Base-by-base conservation (phyloP, 2,113 vertebrate genomes). In the Paralichthys olivaceus region DNA sequence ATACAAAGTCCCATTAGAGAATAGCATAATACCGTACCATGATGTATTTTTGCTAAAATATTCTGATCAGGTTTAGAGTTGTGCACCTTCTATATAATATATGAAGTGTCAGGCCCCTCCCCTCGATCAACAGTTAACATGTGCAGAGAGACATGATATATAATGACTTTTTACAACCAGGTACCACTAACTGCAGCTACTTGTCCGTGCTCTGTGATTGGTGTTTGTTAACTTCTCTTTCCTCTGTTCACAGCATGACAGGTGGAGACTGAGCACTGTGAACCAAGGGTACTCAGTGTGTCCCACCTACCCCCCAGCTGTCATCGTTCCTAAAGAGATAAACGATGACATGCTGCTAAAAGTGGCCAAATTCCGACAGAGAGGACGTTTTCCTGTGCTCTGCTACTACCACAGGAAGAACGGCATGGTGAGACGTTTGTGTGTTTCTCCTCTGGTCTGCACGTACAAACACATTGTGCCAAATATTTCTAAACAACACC, bases 381-480 rank as follows among this genome's bases (percentile, higher is more conserved):
- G 95, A 0, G 95, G 96, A 1, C 88, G 95, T 25, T 96, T 96
- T 75, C 96, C 95, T 0, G 91, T 95, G 5, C 93, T 97, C 82
- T 95, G 95, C 89, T 96, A 95, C 81, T 94, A 94, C 85, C 96
- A 96, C 83, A 62, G 73, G 22, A 93, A 73, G 32, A 96, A 93
- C 0, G 83, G 95, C 72, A 95, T 87, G 37, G 96, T 96, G 90
- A 93, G 95, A 23, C 0, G 57, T 26, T 62, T 32, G 15, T 2
- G 2, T 22, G 6, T 5, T 13, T 61, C 37, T 8, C 26, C 0
- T 28, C 4, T 2, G 2, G n/a, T 7, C 5, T 20, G 1, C 14
- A 22, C 26, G n/a, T 53, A 2, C 49, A 53, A 47, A 53, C 2
- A 26, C 28, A 28, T 1, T 2, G 14, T 0, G 12, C 51, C 4